phyloP scores from a whole-genome alignment of 2,888 invertebrate genomes.

The Alentia gelatinosa region DNA sequence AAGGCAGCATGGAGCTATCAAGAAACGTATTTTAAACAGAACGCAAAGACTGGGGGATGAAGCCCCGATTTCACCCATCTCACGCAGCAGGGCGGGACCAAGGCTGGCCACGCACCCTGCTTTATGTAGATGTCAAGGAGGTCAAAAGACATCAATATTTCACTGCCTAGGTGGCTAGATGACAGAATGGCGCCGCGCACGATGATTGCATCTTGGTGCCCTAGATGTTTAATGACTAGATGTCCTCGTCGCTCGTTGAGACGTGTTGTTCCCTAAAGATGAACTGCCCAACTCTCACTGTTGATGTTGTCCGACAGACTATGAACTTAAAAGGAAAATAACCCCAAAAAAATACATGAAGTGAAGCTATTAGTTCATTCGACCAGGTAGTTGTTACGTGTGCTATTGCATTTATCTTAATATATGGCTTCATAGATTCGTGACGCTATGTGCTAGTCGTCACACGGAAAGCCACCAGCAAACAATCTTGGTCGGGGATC shows the following conservation, averaged over 20 bases:
- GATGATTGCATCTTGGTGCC: background rate
- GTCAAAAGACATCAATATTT: background rate
- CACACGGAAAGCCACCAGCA: background rate
- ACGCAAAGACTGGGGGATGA: background rate
- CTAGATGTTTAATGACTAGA: background rate
- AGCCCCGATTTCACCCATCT: background rate
- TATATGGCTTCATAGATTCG: background rate
- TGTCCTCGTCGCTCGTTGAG: background rate
- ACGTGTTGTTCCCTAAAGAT: background rate
- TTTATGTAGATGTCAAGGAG: background rate
- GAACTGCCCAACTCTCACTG: background rate
- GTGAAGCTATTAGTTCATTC: background rate
- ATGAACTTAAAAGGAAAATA: too few relatives aligned
- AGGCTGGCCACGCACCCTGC: background rate
- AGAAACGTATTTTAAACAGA: background rate
- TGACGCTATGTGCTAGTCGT: background rate
- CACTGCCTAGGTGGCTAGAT: background rate
- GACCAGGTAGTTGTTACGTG: background rate
- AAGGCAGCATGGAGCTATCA: constrained; percentile 13
- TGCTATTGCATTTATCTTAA: constrained; percentile 23
- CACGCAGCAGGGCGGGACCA: background rate
- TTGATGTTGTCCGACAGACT: background rate
- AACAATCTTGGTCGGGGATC: background rate
- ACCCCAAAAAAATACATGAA: background rate
- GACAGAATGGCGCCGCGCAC: background rate